phyloP scores from a whole-genome alignment of 2,888 invertebrate species.

The Tineola bisselliella region DNA sequence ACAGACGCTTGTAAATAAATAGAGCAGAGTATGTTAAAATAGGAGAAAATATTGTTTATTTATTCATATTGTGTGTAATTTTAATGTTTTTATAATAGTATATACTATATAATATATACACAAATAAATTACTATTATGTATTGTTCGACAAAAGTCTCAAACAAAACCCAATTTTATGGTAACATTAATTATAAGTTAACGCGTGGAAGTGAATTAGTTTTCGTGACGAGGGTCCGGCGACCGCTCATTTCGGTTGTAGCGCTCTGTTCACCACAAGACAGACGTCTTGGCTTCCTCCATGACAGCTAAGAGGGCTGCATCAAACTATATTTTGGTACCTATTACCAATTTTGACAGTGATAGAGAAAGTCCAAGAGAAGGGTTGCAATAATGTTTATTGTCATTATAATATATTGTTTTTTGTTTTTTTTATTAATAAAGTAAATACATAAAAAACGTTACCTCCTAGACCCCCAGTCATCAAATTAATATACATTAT shows the following conservation, averaged over 20 bases:
- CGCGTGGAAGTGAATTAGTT: conserved; percentile 22
- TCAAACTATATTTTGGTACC: neutral
- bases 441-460: no score
- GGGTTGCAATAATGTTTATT: neutral
- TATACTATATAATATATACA: no score
- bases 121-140: neutral
- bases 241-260: conserved; percentile 12
- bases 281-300: conserved; percentile 7
- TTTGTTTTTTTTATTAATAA: no score
- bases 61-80: no score
- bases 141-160: neutral
- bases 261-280: conserved; percentile 5
- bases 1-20: no score
- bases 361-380: neutral
- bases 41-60: no score
- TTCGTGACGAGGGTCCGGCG: conserved; percentile 22
- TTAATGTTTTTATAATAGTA: no score
- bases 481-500: no score
- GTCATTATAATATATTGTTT: neutral
- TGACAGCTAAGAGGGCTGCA: neutral
- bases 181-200: conserved; percentile 8
- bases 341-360: neutral
- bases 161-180: neutral
- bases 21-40: no score
- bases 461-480: no score